Evolutionary conservation across 2,797 vertebrate genomes (phyloP).

Genomic region (Leuciscus waleckii): DNA sequence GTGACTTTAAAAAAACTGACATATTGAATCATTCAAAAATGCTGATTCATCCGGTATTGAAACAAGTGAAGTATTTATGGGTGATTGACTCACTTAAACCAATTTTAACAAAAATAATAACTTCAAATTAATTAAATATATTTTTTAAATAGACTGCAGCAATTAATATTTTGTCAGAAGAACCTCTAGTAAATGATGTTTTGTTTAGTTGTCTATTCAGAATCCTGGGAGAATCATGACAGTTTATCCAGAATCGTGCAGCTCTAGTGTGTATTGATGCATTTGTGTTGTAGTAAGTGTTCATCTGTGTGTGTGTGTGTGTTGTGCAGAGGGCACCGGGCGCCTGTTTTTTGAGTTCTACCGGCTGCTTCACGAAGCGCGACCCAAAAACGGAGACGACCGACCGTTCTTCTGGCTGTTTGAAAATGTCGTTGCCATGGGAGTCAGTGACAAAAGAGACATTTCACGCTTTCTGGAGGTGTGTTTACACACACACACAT

Average conservation of each 20-base stretch:
- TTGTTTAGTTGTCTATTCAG: neutral
- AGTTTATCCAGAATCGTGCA: neutral
- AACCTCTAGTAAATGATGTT: neutral
- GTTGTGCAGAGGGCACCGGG: constrained; percentile 86
- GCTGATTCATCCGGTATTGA: neutral
- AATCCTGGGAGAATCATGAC: neutral
- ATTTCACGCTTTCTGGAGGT: constrained; percentile 95
- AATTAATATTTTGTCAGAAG: neutral
- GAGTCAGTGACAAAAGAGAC: constrained; percentile 92
- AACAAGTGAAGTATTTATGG: neutral
- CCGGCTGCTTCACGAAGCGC: constrained; percentile 88
- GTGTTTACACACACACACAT: constrained; percentile 35
- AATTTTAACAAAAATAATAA: too few relatives aligned
- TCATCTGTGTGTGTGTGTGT: constrained; percentile 26
- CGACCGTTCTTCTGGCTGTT: constrained; percentile 97
- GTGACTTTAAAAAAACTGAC: neutral
- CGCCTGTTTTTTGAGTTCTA: constrained; percentile 96
- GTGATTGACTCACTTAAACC: neutral
- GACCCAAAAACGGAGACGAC: constrained; percentile 87
- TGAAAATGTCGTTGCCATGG: constrained; percentile 96
- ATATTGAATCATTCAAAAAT: neutral
- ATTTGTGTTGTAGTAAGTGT: neutral
- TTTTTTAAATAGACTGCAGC: neutral
- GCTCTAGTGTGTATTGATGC: neutral
- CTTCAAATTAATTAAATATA: neutral